Conservation (phyloP, 2,888 invertebrate species). For the Eubasilissa splendida region DNA sequence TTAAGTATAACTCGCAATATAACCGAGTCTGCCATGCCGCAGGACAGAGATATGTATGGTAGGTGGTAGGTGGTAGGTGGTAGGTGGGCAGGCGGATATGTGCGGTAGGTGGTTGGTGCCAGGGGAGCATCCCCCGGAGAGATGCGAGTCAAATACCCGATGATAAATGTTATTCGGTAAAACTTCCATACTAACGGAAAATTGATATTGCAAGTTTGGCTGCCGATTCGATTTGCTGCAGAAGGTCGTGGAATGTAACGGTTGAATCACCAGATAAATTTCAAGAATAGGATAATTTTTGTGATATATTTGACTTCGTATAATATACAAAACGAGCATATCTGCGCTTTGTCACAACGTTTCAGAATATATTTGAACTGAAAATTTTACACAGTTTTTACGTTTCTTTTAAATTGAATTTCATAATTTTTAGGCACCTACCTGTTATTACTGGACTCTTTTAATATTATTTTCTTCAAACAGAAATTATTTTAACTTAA, state of each 20-base stretch:
- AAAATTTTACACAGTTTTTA: too few species aligned
- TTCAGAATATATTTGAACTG: too few species aligned
- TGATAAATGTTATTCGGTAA: slow-evolving; percentile 49
- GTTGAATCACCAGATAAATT: slow-evolving; percentile 17
- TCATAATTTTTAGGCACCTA: too few species aligned
- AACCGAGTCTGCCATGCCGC: slow-evolving; percentile 20
- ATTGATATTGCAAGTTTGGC: slow-evolving; percentile 45
- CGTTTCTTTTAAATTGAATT: too few species aligned
- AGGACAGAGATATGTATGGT: not conserved
- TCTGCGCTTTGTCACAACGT: slow-evolving; percentile 1
- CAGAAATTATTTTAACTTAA: too few species aligned
- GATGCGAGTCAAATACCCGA: slow-evolving; percentile 39
- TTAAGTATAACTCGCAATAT: slow-evolving; percentile 37
- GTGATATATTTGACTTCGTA: slow-evolving; percentile 15
- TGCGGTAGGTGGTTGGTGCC: not conserved
- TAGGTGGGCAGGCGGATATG: not conserved
- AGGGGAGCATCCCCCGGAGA: slow-evolving; percentile 24
- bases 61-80: not conserved
- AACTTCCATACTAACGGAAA: slow-evolving; percentile 41
- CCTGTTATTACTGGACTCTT: too few species aligned
- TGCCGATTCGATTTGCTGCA: slow-evolving; percentile 35
- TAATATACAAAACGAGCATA: not conserved
- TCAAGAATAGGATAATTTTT: slow-evolving; percentile 21
- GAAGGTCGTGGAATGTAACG: slow-evolving; percentile 27
- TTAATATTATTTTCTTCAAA: not conserved